Base-by-base conservation (phyloP, 2,888 invertebrate genomes). In the Eupithecia insigniata region DNA sequence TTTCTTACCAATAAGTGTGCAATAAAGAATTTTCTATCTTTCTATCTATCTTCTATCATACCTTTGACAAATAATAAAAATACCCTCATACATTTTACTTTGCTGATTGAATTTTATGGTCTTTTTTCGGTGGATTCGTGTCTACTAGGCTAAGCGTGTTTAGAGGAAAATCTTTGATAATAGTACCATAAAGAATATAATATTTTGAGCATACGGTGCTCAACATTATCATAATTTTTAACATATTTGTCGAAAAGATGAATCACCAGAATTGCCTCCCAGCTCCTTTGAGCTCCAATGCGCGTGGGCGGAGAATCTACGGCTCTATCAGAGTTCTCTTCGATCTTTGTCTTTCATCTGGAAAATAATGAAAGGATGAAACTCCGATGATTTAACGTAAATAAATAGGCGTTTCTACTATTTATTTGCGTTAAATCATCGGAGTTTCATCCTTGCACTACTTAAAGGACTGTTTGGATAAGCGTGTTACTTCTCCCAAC, bases 231-330 rank as follows among this genome's bases (percentile, higher is more conserved):
- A 26, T 14, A 51, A 10, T 55, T 55, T 22, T 26, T 14, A 22
- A 12, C 14, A 55, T 55, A 55, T 55, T 55, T 55, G 12, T 55
- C 55, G 26, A 26, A 55, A 26, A 55, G 55, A 55, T 26, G 14
- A 55, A 12, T 55, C 55, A 1, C 55, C 55, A 55, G 55, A 55
- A 55, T 55, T 55, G 26, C 55, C 55, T 51, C 55, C 22, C 55
- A 14, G 62, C 62, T 36, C 34, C 22, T 61, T 67, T 66, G 34
- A 55, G 39, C 26, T 22, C 66, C 22, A 18, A 32, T 36, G 46
- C 62, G 72, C 36, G 73, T 73, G 72, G 72, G 72, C 51, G 16
- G 69, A 39, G 51, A 69, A 68, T 62, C 66, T 70, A 72, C 66
- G 62, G n/a, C 69, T 72, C 51, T 26, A 69, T 69, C 67, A 43